Conservation (phyloP, 2,113 vertebrate genomes). For the Conger conger region DNA sequence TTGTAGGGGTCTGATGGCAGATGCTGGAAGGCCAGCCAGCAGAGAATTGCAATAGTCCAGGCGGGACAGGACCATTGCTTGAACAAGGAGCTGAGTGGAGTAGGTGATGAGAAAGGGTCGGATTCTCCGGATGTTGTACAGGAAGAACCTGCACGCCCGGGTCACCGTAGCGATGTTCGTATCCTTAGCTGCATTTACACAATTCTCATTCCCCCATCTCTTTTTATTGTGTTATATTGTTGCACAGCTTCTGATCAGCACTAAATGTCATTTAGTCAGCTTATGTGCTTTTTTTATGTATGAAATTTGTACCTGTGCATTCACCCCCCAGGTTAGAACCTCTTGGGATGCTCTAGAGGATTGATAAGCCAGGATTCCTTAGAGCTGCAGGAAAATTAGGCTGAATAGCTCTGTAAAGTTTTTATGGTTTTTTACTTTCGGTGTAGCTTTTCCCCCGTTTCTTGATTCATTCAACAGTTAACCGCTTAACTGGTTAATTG, state of each 20-base stretch:
- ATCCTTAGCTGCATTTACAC: background rate
- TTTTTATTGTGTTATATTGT: background rate
- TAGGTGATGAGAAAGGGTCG: too few relatives aligned
- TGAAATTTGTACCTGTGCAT: background rate
- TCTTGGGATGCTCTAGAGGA: background rate
- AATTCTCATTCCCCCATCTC: background rate
- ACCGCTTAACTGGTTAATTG: conserved; percentile 1
- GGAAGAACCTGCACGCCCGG: too few relatives aligned
- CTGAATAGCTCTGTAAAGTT: background rate
- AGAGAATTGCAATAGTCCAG: too few relatives aligned
- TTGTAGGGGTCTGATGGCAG: too few relatives aligned
- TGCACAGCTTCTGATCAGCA: background rate
- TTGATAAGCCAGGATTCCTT: background rate
- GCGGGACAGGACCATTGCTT: too few relatives aligned
- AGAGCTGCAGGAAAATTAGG: background rate
- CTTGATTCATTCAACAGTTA: background rate
- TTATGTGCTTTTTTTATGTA: background rate
- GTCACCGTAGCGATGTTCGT: too few relatives aligned
- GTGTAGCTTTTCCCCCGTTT: background rate
- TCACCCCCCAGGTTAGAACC: background rate
- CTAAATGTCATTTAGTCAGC: background rate
- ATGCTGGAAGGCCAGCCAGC: too few relatives aligned
- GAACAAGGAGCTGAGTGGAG: too few relatives aligned
- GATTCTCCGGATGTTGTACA: too few relatives aligned
- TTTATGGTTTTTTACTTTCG: background rate